Conservation (phyloP, 2,113 vertebrate genomes). For the Clarias batrachus region DNA sequence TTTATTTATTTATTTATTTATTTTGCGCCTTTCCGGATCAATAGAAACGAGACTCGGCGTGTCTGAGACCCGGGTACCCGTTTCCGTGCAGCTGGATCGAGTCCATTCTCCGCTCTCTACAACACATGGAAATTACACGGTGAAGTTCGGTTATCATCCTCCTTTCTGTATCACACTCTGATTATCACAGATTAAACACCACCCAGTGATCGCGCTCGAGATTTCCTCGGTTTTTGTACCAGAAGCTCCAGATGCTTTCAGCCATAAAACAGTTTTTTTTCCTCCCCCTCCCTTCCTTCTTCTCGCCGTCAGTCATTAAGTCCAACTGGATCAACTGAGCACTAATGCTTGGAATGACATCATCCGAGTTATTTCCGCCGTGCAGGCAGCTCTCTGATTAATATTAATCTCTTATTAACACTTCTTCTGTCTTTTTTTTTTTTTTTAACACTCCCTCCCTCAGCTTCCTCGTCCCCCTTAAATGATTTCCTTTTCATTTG, state of each 20-base stretch:
- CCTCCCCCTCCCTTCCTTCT: not conserved
- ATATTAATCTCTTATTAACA: slow-evolving; percentile 31
- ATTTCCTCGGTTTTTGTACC: not conserved
- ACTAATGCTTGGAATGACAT: slow-evolving; percentile 9
- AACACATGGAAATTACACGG: not conserved
- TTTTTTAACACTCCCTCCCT: not conserved
- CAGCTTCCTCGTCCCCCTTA: not conserved
- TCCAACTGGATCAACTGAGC: not conserved
- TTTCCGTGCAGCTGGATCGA: slow-evolving; percentile 22
- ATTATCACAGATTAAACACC: not conserved
- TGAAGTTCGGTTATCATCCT: not conserved
- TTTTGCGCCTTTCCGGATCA: slow-evolving; percentile 18
- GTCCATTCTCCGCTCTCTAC: slow-evolving; percentile 15
- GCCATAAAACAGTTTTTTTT: not conserved
- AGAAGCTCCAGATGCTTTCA: not conserved
- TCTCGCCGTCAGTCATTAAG: not conserved
- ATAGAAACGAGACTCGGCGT: slow-evolving; percentile 12
- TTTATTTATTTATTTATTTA: not conserved
- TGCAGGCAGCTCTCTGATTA: slow-evolving; percentile 34
- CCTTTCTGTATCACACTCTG: not conserved
- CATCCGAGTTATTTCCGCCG: not conserved
- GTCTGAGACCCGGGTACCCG: slow-evolving; percentile 6
- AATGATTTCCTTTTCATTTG: slow-evolving; percentile 1
- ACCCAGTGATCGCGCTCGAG: not conserved
- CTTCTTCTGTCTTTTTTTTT: not conserved